Evolutionary conservation across 2,113 vertebrate species (phyloP).

Genomic region (Clarias macrocephalus): DNA sequence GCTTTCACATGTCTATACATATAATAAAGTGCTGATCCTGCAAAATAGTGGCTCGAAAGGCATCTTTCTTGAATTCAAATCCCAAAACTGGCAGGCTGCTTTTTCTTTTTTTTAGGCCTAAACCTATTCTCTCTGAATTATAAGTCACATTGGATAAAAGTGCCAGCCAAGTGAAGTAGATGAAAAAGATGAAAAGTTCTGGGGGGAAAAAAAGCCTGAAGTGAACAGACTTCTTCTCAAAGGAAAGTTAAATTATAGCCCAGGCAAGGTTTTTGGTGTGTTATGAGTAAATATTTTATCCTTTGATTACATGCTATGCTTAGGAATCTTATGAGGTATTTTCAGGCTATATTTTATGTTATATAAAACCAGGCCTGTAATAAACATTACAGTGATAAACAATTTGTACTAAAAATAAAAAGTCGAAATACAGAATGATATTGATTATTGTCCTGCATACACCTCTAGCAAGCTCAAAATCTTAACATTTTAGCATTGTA

Average conservation of each 20-base stretch:
- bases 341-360: constrained; percentile 1
- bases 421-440: not conserved
- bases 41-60: not conserved
- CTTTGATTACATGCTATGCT: constrained; percentile 11
- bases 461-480: not conserved
- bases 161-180: not conserved
- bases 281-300: constrained; percentile 12
- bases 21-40: not conserved
- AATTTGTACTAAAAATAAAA: not conserved
- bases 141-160: not conserved
- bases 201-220: no score
- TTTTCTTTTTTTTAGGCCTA: not conserved
- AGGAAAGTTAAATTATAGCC: constrained; percentile 20
- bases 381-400: not conserved
- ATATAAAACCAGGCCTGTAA: not conserved
- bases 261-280: not conserved
- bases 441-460: not conserved
- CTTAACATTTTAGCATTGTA: no score
- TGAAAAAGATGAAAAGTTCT: not conserved
- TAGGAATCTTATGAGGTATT: constrained; percentile 3
- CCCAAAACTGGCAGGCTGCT: not conserved
- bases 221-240: not conserved
- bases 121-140: not conserved
- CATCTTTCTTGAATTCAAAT: not conserved
- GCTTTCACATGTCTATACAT: not conserved